phyloP scores from a whole-genome alignment of 2,888 invertebrate species.

The Salpingus planirostris region DNA sequence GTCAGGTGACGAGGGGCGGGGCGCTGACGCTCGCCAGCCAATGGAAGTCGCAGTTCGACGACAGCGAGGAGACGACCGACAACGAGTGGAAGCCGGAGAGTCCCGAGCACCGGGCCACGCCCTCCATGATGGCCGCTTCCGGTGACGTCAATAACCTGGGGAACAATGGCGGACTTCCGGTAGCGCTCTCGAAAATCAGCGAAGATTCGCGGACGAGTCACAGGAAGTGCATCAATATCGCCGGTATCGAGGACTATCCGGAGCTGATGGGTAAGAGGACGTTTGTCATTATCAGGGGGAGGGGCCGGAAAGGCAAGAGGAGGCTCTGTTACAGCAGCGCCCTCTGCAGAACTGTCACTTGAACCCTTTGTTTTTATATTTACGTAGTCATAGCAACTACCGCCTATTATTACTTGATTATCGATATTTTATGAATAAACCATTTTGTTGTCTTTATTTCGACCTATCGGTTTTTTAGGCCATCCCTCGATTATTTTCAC shows the following conservation, averaged over 20 bases:
- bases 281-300: too few relatives aligned
- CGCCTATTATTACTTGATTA: too few relatives aligned
- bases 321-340: too few relatives aligned
- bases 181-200: conserved; percentile 42
- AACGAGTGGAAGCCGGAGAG: conserved; percentile 89
- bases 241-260: conserved; percentile 71
- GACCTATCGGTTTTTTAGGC: too few relatives aligned
- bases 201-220: conserved; percentile 46
- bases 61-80: conserved; percentile 89
- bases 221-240: conserved; percentile 62
- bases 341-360: too few relatives aligned
- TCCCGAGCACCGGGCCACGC: conserved; percentile 46
- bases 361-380: too few relatives aligned
- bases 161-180: conserved; percentile 29
- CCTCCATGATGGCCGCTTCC: conserved; percentile 28
- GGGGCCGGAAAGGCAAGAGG: too few relatives aligned
- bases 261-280: conserved; percentile 46
- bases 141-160: conserved; percentile 32
- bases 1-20: conserved; percentile 75
- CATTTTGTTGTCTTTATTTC: too few relatives aligned
- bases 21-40: conserved; percentile 85
- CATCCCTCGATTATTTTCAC: too few relatives aligned
- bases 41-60: conserved; percentile 95
- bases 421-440: too few relatives aligned
- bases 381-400: too few relatives aligned